Evolutionary conservation across 2,797 vertebrate species (phyloP).

Genomic region (Karalla daura): DNA sequence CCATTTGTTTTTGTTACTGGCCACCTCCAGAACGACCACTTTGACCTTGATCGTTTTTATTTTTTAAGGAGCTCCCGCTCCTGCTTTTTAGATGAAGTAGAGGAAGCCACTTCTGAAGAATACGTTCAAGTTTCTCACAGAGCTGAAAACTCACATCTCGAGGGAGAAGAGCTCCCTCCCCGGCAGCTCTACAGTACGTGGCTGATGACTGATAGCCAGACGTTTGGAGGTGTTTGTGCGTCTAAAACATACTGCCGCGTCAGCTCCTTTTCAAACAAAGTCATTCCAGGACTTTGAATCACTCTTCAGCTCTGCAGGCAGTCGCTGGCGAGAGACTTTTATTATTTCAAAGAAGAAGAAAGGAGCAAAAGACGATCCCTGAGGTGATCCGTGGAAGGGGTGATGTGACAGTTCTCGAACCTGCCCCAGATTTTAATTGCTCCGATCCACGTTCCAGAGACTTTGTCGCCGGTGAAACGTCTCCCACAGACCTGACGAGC

Average conservation of each 20-base stretch:
- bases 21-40: background rate
- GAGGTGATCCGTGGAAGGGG: conserved; percentile 15
- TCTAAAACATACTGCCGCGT: conserved; percentile 4
- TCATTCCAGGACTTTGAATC: conserved; percentile 13
- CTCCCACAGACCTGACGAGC: too few relatives aligned
- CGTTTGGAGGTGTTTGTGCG: background rate
- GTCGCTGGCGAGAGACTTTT: background rate
- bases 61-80: background rate
- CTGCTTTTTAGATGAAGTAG: background rate
- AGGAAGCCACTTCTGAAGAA: background rate
- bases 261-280: conserved; percentile 14
- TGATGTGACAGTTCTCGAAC: conserved; percentile 30
- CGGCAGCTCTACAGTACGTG: background rate
- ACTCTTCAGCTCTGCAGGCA: conserved; percentile 3
- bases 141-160: background rate
- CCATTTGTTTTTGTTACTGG: conserved; percentile 22
- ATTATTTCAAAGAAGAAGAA: conserved; percentile 4
- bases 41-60: conserved; percentile 8
- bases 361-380: conserved; percentile 5
- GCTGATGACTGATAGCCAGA: background rate
- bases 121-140: background rate
- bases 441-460: conserved; percentile 4
- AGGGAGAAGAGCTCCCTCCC: background rate
- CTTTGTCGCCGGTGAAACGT: too few relatives aligned
- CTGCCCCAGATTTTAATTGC: conserved; percentile 36